phyloP scores from a whole-genome alignment of 2,797 vertebrate species.

The Sternotherus odoratus region DNA sequence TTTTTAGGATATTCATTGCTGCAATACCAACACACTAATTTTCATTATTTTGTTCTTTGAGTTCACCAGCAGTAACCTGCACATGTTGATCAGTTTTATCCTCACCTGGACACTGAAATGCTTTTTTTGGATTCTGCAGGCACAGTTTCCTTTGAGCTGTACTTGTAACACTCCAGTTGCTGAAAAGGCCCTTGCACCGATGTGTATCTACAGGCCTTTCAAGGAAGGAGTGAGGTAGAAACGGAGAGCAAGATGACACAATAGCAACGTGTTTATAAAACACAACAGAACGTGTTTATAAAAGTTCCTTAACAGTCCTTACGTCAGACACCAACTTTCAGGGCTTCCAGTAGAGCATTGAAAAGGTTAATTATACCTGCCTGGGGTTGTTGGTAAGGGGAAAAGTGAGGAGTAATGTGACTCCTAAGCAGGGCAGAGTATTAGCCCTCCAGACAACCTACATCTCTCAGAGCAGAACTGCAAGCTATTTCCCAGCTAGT shows the following conservation, averaged over 20 bases:
- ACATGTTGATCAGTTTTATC: background rate
- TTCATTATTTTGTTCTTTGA: rapidly evolving
- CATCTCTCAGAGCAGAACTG: background rate
- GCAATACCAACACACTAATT: rapidly evolving
- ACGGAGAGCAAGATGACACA: background rate
- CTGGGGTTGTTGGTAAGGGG: rapidly evolving
- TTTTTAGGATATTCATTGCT: background rate
- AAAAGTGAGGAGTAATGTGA: background rate
- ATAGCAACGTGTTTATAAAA: background rate
- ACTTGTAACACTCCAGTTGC: background rate
- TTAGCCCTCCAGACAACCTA: background rate
- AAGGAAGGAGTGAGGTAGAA: background rate
- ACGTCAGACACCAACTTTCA: rapidly evolving
- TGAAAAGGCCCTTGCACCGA: rapidly evolving
- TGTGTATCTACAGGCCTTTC: background rate
- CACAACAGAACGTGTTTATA: background rate
- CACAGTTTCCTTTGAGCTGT: background rate
- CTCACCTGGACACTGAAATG: background rate
- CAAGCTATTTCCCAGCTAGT: background rate
- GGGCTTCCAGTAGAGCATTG: background rate
- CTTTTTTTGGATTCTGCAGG: background rate
- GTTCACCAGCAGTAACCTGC: background rate
- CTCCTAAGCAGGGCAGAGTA: background rate
- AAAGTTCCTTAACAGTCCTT: rapidly evolving
- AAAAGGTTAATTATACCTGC: background rate